Evolutionary conservation across 2,113 vertebrate genomes (phyloP), one percentile per base, ranked within the genome.

Genomic region (Brachyistius frenatus): DNA sequence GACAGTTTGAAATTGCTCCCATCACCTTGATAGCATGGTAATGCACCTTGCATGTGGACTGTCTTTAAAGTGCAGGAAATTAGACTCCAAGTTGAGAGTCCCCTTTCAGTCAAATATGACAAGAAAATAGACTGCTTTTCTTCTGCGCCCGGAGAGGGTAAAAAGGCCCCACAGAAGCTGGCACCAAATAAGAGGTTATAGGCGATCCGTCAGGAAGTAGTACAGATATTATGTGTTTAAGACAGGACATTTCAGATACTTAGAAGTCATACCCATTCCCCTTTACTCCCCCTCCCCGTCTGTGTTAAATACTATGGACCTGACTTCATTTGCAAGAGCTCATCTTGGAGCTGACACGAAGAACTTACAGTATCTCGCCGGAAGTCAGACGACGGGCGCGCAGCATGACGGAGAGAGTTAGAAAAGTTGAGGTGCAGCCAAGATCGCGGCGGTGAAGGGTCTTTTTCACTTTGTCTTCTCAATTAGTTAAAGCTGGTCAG

Each of bases 401-500:
- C 76, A 70, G 87, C 88, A 39, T 88, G 84, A 84, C 76, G 71
- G 79, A 61, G 75, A 78, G 83, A 84, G 89, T 86, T 83, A 63
- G 90, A 86, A 79, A 91, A 90, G 90, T 92, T 90, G 91, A 91
- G 92, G 80, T 87, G 90, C 86, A 77, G 86, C 86, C 89, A 76
- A 85, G 86, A 91, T 90, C 53, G 80, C 52, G 30, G 70, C 65
- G 55, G 89, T 84, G 88, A 90, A 91, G 91, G 87, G 71, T 94
- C 84, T 94, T 88, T 90, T 93, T 91, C 91, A 91, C 87, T 86
- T 87, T 94, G 94, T 95, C 94, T 92, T 82, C 91, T 92, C 91
- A 92, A 95, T 95, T 95, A 94, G 89, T 86, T 86, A 95, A 94
- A 94, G 90, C 94, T 90, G 89, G 87, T 88, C 89, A 90, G 86